A percentile compares a stretch with the other conserved stretches of the same genome.
Evolutionary conservation across 2,888 invertebrate genomes (phyloP).

Genomic region (Drosophila meridiana): DNA sequence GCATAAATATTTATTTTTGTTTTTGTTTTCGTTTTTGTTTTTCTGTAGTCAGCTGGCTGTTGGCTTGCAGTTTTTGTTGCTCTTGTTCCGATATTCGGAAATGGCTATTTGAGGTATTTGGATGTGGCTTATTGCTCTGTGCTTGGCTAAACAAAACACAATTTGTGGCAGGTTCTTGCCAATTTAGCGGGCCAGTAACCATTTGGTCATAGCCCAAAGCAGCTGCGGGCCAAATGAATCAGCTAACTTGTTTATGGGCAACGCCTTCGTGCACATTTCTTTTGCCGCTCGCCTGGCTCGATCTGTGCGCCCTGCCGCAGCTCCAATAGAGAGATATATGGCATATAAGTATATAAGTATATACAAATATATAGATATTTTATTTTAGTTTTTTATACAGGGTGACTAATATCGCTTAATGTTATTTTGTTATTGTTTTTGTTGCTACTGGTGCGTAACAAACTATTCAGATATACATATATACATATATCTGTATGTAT

Average conservation of each 20-base stretch:
- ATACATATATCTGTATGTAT: too few species aligned
- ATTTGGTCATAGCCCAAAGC: conserved; percentile 26
- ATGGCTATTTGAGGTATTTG: neutral
- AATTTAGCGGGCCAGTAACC: conserved; percentile 17
- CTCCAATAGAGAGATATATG: neutral
- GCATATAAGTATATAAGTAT: neutral
- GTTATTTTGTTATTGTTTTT: neutral
- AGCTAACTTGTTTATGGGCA: conserved; percentile 41
- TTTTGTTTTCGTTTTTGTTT: neutral
- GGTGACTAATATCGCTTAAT: neutral
- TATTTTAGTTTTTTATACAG: neutral
- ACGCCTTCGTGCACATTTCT: conserved; percentile 21
- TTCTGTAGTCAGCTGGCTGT: neutral
- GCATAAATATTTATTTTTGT: neutral
- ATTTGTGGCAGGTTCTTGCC: conserved; percentile 30
- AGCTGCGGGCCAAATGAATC: conserved; percentile 42
- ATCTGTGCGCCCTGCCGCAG: conserved; percentile 14
- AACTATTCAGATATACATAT: neutral
- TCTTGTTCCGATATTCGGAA: neutral
- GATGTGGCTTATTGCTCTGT: neutral
- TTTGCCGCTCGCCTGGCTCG: conserved; percentile 1
- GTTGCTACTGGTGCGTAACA: neutral
- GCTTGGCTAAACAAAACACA: conserved; percentile 1
- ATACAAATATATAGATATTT: neutral
- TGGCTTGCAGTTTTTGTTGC: neutral